phyloP scores from a whole-genome alignment of 2,113 vertebrate species.

The Crotalus horridus region DNA sequence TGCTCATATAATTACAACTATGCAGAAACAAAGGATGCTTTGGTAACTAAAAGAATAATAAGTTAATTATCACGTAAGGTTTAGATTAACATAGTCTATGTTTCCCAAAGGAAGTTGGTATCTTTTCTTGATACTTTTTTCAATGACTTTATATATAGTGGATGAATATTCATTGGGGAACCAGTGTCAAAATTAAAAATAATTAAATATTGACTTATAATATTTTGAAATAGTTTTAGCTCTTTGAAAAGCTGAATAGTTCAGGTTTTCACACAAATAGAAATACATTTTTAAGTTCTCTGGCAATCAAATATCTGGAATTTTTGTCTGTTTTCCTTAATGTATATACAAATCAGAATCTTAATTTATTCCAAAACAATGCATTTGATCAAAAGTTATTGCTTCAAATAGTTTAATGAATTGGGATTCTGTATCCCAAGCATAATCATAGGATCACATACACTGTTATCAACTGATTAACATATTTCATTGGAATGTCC shows the following conservation, averaged over 20 bases:
- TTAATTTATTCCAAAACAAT: neutral
- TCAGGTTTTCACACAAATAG: neutral
- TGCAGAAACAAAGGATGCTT: conserved; percentile 5
- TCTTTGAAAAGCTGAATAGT: neutral
- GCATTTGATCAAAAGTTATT: neutral
- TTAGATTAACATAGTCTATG: neutral
- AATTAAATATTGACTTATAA: neutral
- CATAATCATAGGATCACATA: neutral
- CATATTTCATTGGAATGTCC: neutral
- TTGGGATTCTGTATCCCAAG: neutral
- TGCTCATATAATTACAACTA: neutral
- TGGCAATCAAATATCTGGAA: neutral
- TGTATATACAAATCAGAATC: neutral
- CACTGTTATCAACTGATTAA: neutral
- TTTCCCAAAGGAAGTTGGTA: neutral
- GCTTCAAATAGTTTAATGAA: neutral
- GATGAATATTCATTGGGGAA: neutral
- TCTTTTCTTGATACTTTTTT: neutral
- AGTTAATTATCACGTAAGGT: neutral
- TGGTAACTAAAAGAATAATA: conserved; percentile 1
- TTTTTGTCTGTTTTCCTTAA: neutral
- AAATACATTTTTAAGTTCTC: neutral
- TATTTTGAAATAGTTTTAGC: neutral
- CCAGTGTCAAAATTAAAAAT: neutral
- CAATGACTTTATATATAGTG: neutral